Conservation (phyloP, 2,888 invertebrate genomes). For the Lithophane ornitopus region DNA sequence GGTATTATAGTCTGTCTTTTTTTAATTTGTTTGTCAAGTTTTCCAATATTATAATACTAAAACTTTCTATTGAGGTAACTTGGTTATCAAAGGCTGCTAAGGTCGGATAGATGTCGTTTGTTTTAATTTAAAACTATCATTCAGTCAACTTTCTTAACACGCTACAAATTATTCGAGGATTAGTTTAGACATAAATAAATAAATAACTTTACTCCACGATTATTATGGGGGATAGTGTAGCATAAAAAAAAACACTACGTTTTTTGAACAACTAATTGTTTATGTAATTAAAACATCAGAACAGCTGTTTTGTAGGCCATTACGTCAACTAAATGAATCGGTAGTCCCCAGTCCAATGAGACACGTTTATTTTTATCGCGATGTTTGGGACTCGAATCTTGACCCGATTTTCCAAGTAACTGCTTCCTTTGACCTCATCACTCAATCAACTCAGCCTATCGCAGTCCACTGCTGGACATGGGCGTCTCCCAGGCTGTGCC, state of each 20-base stretch:
- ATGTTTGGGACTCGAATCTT: constrained; percentile 35
- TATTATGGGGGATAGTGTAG: no score
- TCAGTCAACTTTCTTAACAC: neutral
- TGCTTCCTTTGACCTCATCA: constrained; percentile 35
- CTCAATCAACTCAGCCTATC: no score
- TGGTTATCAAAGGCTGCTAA: constrained; percentile 8
- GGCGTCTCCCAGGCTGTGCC: neutral
- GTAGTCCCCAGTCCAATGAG: constrained; percentile 28
- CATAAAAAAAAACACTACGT: no score
- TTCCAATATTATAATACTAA: neutral
- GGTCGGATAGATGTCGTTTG: neutral
- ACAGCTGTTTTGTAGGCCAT: constrained; percentile 36
- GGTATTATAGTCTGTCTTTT: neutral
- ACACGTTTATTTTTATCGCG: constrained; percentile 28
- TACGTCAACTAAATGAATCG: constrained; percentile 24
- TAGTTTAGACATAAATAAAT: no score
- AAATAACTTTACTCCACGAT: no score
- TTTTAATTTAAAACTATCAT: neutral
- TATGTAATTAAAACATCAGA: constrained; percentile 15
- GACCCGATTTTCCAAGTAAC: constrained; percentile 34
- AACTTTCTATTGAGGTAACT: constrained; percentile 28
- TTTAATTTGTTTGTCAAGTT: neutral
- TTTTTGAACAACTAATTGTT: no score
- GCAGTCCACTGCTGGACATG: neutral
- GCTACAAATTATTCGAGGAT: no score